phyloP scores from a whole-genome alignment of 2,113 vertebrate genomes.

The Eleginops maclovinus region DNA sequence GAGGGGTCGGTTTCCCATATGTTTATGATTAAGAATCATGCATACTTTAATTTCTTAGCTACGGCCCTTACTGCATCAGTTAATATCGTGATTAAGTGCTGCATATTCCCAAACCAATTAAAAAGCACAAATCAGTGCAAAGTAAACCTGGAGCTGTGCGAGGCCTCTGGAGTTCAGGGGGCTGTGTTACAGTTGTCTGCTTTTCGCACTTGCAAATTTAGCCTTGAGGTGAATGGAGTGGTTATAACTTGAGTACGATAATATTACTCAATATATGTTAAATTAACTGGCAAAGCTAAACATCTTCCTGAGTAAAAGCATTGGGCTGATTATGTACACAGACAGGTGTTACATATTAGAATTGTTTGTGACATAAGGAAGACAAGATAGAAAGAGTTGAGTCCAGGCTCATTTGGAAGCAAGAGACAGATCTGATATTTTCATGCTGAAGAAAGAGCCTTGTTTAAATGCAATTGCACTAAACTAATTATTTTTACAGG shows the following conservation, averaged over 20 bases:
- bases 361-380: background rate
- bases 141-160: background rate
- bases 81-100: background rate
- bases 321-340: background rate
- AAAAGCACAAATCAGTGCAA: background rate
- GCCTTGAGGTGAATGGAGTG: background rate
- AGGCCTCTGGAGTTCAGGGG: too few species aligned
- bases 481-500: conserved; percentile 64
- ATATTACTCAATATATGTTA: too few species aligned
- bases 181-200: too few species aligned
- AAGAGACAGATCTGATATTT: background rate
- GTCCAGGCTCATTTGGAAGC: background rate
- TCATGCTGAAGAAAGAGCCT: background rate
- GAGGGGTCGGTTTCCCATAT: background rate
- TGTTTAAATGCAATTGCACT: background rate
- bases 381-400: background rate
- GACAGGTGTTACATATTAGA: too few species aligned
- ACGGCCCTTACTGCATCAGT: background rate
- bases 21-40: background rate
- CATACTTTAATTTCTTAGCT: background rate
- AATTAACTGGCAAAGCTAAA: background rate
- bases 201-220: too few species aligned
- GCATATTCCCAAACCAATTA: background rate
- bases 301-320: background rate
- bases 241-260: too few species aligned